Conservation (phyloP, 2,888 invertebrate species). For the Orthosia incerta region DNA sequence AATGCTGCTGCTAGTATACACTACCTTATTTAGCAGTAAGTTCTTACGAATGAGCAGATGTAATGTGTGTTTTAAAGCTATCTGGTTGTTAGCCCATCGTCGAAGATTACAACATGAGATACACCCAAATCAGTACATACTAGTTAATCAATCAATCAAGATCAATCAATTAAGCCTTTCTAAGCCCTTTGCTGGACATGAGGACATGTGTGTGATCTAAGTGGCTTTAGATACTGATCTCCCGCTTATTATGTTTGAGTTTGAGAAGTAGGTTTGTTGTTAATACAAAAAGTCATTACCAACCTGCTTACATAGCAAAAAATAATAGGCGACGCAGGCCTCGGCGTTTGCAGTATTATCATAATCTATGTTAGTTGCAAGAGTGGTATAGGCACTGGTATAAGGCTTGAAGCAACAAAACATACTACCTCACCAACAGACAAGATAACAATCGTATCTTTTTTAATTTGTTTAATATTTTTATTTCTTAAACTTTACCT, state of each 20-base stretch:
- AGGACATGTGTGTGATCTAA: conserved; percentile 37
- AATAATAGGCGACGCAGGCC: background rate
- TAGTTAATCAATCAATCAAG: conserved; percentile 49
- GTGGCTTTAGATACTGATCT: conserved; percentile 42
- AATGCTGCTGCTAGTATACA: too few relatives aligned
- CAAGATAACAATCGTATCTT: too few relatives aligned
- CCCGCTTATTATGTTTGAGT: conserved; percentile 12
- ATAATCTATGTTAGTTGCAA: too few relatives aligned
- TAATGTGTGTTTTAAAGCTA: background rate
- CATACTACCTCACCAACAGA: too few relatives aligned
- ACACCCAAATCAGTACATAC: conserved; percentile 40
- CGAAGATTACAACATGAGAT: conserved; percentile 6
- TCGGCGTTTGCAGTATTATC: background rate
- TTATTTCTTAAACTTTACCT: too few relatives aligned
- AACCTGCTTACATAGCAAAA: background rate
- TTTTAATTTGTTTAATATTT: too few relatives aligned
- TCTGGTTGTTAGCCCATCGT: conserved; percentile 1
- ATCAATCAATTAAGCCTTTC: conserved; percentile 42
- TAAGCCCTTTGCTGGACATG: conserved; percentile 15
- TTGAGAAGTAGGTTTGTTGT: conserved; percentile 9
- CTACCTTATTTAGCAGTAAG: background rate
- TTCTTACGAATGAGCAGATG: background rate
- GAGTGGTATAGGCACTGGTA: too few relatives aligned
- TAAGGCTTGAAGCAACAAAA: too few relatives aligned
- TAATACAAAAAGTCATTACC: background rate